Percentiles rank a stretch among this genome's conserved stretches.
Conservation (phyloP, 2,113 vertebrate species). For the Hiodon alosoides region DNA sequence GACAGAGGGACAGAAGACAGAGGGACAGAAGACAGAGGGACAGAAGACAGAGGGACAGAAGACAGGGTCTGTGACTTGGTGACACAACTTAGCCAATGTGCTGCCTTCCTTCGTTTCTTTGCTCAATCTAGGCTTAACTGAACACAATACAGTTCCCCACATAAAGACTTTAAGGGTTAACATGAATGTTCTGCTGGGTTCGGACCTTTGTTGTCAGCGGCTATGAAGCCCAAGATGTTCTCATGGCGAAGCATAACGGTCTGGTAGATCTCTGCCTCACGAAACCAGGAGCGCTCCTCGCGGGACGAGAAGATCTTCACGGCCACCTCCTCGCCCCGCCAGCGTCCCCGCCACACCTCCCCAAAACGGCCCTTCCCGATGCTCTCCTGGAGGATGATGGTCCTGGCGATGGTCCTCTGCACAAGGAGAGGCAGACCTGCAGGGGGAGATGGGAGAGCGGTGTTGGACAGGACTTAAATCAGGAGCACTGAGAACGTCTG, state of each 20-base stretch:
- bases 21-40: no score
- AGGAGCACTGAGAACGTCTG: not conserved
- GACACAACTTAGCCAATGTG: no score
- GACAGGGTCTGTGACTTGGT: no score
- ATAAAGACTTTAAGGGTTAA: no score
- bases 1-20: no score
- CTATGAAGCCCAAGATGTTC: constrained; percentile 82
- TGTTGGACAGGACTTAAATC: not conserved
- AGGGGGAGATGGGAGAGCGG: not conserved
- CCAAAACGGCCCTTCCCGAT: constrained; percentile 82
- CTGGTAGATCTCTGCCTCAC: constrained; percentile 82
- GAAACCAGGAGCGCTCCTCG: constrained; percentile 81
- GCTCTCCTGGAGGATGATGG: constrained; percentile 81
- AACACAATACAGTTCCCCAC: no score
- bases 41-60: no score
- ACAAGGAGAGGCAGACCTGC: constrained; percentile 76
- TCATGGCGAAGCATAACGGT: constrained; percentile 82
- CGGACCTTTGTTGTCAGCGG: constrained; percentile 81
- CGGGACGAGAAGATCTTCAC: constrained; percentile 83
- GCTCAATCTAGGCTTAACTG: no score
- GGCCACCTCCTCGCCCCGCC: constrained; percentile 82
- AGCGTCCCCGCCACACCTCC: constrained; percentile 80
- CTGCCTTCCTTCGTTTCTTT: no score
- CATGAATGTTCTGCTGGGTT: no score
- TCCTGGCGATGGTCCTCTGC: constrained; percentile 81